Base-by-base conservation (phyloP, 2,888 invertebrate species). In the Athalia circularis region DNA sequence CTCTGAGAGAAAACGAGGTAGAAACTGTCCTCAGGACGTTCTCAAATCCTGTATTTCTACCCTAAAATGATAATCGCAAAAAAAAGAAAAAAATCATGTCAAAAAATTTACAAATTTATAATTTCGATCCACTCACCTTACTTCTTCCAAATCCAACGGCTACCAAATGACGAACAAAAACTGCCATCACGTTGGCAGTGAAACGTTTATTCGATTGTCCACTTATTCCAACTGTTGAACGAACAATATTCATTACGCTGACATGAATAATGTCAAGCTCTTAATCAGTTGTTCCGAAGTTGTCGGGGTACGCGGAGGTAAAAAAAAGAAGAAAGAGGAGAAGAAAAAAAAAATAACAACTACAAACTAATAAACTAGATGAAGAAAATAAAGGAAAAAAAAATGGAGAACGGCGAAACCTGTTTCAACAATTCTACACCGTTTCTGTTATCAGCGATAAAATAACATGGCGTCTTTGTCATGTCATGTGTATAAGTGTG, bases 1-100 rank as follows among this genome's bases (percentile, higher is more conserved):
- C 75, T 11, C 29, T 15, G n/a, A 75, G 75, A 9, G 43, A 64
- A 52, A 0, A 48, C 9, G 75, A 61, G 4, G 59, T 72, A 3
- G 59, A 57, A 7, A 72, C 45, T n/a, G 47, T 13, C 13, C 70
- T 50, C 3, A 72, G 45, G n/a, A 11, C 47, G 11, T 50, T 7
- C 1, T 52, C 54, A 7, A 68, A 43, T 9, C n/a, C 43, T 5
- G 8, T 68, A 29, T 13, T 54, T 8, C 11, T 68, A 11, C 6
- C n/a, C 68, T 68, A 13, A 2, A 72, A 72, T 5, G 47, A 13
- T 5, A 45, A 67, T 50, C 64, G 45, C 29, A 11, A 8, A 5
- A 5, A 45, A 15, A 5, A 50, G 50, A 3, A 9, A n/a, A 54
- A 50, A 67, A 15, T 67, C 7, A 50, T n/a, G n/a, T 11, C 7